Evolutionary conservation across 2,113 vertebrate species (phyloP).

Genomic region (Neopipo cinnamomea): DNA sequence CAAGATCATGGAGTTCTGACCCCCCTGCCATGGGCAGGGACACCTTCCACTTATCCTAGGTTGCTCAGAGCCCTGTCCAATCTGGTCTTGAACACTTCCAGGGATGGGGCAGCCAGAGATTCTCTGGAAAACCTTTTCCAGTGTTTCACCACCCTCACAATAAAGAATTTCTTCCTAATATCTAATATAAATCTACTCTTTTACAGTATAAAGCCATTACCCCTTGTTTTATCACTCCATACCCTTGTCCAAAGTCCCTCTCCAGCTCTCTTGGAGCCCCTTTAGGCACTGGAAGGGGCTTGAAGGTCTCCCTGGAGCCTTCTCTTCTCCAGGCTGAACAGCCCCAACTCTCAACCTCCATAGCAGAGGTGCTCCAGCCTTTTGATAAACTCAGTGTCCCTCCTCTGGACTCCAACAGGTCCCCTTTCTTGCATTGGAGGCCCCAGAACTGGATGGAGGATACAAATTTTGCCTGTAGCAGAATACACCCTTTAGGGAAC

Average conservation of each 20-base stretch:
- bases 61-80: fast-evolving
- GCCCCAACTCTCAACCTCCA: background rate
- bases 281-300: background rate
- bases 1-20: background rate
- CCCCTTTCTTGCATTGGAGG: background rate
- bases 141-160: fast-evolving
- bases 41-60: background rate
- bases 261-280: background rate
- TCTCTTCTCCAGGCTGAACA: background rate
- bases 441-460: background rate
- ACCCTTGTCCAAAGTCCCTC: background rate
- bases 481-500: background rate
- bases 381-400: fast-evolving
- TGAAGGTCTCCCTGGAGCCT: background rate
- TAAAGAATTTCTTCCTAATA: background rate
- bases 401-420: background rate
- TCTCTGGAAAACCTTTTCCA: fast-evolving
- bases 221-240: background rate
- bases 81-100: background rate
- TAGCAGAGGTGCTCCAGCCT: background rate
- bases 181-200: background rate
- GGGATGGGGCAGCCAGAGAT: background rate
- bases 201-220: background rate
- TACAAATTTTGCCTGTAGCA: background rate
- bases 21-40: background rate